Conservation (phyloP, 2,113 vertebrate genomes). For the Galbula dea region DNA sequence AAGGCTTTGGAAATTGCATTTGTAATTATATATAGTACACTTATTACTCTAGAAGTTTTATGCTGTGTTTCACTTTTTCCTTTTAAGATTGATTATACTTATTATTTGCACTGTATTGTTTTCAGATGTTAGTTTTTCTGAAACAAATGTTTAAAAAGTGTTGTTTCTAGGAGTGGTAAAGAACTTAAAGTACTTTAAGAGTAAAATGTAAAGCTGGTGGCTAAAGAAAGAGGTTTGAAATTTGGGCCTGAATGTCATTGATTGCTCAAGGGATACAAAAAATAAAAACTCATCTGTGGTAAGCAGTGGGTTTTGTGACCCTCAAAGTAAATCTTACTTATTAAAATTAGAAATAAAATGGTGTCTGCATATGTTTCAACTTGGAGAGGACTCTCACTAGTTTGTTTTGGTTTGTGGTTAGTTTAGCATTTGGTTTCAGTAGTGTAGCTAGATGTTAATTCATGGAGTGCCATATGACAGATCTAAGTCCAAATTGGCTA, state of each 20-base stretch:
- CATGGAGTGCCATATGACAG: not conserved
- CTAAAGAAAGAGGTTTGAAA: not conserved
- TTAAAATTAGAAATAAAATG: not conserved
- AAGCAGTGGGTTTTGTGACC: not conserved
- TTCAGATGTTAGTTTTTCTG: not conserved
- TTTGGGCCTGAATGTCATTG: not conserved
- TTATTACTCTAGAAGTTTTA: not conserved
- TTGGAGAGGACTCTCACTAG: not conserved
- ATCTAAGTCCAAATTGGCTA: not conserved
- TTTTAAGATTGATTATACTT: not conserved
- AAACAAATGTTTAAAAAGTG: not conserved
- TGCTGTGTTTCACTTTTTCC: not conserved
- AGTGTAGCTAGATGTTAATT: not conserved
- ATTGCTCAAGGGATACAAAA: not conserved
- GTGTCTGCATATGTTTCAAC: not conserved
- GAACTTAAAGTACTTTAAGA: not conserved
- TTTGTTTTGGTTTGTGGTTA: not conserved
- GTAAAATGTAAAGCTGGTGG: not conserved
- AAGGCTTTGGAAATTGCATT: not conserved
- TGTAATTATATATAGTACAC: not conserved
- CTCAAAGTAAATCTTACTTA: not conserved
- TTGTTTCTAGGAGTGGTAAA: not conserved
- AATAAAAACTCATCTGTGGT: not conserved
- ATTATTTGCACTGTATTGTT: not conserved
- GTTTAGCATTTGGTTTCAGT: not conserved